Base-by-base conservation (phyloP, 2,113 vertebrate genomes). In the Balaeniceps rex region DNA sequence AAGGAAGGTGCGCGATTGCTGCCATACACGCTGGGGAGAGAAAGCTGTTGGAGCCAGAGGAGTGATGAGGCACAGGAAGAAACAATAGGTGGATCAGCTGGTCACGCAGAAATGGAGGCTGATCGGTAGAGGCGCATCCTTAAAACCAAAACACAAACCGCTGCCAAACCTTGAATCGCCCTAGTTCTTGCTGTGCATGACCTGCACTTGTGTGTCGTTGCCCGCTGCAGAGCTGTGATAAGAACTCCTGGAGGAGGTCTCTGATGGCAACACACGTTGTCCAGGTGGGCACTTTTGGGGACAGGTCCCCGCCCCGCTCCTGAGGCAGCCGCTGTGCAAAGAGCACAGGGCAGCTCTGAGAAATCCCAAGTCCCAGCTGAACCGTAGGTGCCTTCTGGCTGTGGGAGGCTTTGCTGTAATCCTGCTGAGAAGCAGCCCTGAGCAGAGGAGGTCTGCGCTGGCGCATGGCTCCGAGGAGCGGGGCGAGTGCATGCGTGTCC, bases 401-500 rank as follows among this genome's bases (percentile, higher is more conserved):
- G 6, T 3, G 14, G 75, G 69, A 24, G 57, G n/a, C 75, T 36
- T 19, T 31, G 87, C 63, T 12, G 63, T 6, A 29, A 3, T 28
- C 44, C 70, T 14, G 65, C 57, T 3, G 44, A 19, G 78, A 2
- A 26, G 29, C 34, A 3, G 17, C 8, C 33, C 22, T 0, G 4
- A 38, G 55, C 68, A 4, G 29, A 14, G 36, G 29, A 19, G 65
- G 14, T 14, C 31, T 40, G 51, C 44, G 33, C 40, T 4, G 3
- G 15, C 81, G 26, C 14, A 0, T 2, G 66, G 36, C 6, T 25
- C 10, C 3, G 40, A 38, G 49, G 19, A 2, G 38, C 1, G 28
- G 40, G 47, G 40, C 6, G 42, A 6, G 26, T 3, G n/a, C 31
- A 0, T 2, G 22, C 3, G 17, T 46, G 69, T 5, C 51, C 0